Base-by-base conservation (phyloP, 2,797 vertebrate species). In the Galaxias olidus region DNA sequence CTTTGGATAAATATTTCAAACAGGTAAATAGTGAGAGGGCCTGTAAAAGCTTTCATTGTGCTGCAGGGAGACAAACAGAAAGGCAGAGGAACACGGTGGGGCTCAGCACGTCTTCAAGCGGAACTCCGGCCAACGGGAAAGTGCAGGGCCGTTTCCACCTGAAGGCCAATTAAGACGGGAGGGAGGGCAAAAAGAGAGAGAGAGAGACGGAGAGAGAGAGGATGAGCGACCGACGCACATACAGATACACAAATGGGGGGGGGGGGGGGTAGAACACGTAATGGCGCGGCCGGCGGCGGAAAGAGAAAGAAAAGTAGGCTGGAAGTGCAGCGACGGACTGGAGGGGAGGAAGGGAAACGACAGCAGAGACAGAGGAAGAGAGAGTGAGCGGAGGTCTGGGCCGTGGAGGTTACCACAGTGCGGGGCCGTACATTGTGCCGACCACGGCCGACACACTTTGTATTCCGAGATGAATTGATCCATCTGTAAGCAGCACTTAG, bases 381-480 rank as follows among this genome's bases (percentile, higher is more conserved):
- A 54, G 12, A 42, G 9, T 18, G 30, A 50, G 51, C 10, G 9
- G 43, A 54, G 20, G 47, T 47, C 74, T 65, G 59, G 55, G 40
- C 53, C 43, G 68, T 79, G 70, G 30, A 47, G 51, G 45, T 45
- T 47, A 48, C 77, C 73, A 83, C 81, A 85, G 85, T 77, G 78
- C 58, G 61, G 68, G 61, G 64, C 74, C 81, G 86, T 68, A 83
- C 83, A 92, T 92, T 93, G 91, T 92, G 85, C 84, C 90, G 30
- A 6, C 30, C 2, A 30, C 76, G 64, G 82, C 74, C 65, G 85
- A 89, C 87, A 90, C 72, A 90, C 90, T 92, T 94, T 92, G 90
- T 91, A 91, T 91, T 92, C 86, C 91, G 92, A 93, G 89, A 94
- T 93, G 91, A 93, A 94, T 91, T 89, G 92, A 93, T 93, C 91